These are phyloP conservation scores for Urechis unicinctus DNA, from an alignment of 2,888 invertebrate genomes.

Conservation along the genomic window DNA sequence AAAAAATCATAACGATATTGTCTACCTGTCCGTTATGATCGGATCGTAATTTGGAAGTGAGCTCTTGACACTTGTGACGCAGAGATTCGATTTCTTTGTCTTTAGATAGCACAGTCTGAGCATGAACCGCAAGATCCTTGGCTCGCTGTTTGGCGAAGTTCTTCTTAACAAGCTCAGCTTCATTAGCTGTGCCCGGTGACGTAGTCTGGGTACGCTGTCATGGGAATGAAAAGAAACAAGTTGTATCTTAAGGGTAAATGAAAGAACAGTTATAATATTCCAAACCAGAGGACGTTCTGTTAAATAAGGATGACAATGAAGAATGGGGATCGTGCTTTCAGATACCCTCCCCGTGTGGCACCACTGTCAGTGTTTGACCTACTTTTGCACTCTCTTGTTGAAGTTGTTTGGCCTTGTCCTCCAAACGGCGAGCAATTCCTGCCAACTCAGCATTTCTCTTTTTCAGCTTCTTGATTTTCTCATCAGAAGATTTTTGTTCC, in stretches of 20 bases:
- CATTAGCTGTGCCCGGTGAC: not conserved
- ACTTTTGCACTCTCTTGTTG: slow-evolving; percentile 34
- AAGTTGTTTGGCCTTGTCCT: slow-evolving; percentile 49
- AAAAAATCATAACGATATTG: not conserved
- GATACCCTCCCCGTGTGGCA: no score
- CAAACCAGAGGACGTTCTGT: no score
- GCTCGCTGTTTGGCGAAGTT: slow-evolving; percentile 42
- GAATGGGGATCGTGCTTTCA: no score
- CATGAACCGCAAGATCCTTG: slow-evolving; percentile 42
- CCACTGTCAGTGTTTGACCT: no score
- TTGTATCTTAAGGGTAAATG: no score
- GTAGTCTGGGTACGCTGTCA: not conserved
- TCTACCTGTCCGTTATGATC: not conserved
- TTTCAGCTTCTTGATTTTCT: slow-evolving; percentile 49
- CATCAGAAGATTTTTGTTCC: slow-evolving; percentile 44
- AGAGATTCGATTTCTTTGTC: slow-evolving; percentile 45
- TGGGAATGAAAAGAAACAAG: no score
- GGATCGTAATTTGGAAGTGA: slow-evolving; percentile 19
- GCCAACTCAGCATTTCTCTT: slow-evolving; percentile 51
- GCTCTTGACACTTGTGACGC: slow-evolving; percentile 37
- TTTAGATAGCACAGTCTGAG: slow-evolving; percentile 39
- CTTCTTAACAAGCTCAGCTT: slow-evolving; percentile 36
- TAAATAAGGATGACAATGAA: no score
- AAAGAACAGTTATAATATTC: no score
- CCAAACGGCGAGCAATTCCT: slow-evolving; percentile 48